These are phyloP conservation scores for Papilio xuthus DNA, from an alignment of 1,140 invertebrate species.

Conservation along the genomic window DNA sequence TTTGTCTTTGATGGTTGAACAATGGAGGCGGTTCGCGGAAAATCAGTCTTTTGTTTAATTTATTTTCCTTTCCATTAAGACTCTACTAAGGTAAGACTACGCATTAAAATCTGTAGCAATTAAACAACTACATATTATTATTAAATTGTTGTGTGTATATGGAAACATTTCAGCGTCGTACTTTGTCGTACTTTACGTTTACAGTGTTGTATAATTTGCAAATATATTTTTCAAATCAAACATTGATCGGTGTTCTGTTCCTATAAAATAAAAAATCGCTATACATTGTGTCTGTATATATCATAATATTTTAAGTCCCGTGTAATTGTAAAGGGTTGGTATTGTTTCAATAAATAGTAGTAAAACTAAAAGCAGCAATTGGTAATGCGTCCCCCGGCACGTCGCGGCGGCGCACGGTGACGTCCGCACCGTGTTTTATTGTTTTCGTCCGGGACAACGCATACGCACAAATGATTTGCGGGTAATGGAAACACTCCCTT, in stretches of 20 bases:
- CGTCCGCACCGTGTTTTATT: conserved; percentile 54
- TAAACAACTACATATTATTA: not conserved
- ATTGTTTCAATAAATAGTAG: conserved; percentile 5
- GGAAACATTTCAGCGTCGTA: too few relatives aligned
- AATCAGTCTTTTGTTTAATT: conserved; percentile 18
- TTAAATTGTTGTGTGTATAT: too few relatives aligned
- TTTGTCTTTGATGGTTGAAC: conserved; percentile 40
- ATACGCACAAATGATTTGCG: conserved; percentile 60
- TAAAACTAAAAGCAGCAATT: conserved; percentile 33
- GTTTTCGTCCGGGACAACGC: conserved; percentile 53
- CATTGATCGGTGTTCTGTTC: too few relatives aligned
- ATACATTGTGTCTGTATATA: too few relatives aligned
- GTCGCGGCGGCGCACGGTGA: conserved; percentile 43
- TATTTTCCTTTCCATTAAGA: not conserved
- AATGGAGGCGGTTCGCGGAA: conserved; percentile 1
- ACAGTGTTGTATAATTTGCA: too few relatives aligned
- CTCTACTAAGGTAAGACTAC: not conserved
- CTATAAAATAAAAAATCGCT: too few relatives aligned
- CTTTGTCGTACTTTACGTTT: too few relatives aligned
- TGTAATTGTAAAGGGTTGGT: not conserved
- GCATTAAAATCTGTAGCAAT: not conserved
- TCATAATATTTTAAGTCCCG: not conserved
- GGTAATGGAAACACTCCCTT: conserved; percentile 48
- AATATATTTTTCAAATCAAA: too few relatives aligned
- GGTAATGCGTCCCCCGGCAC: conserved; percentile 49